Conservation (phyloP, 2,888 invertebrate genomes). For the Hololepta plana region DNA sequence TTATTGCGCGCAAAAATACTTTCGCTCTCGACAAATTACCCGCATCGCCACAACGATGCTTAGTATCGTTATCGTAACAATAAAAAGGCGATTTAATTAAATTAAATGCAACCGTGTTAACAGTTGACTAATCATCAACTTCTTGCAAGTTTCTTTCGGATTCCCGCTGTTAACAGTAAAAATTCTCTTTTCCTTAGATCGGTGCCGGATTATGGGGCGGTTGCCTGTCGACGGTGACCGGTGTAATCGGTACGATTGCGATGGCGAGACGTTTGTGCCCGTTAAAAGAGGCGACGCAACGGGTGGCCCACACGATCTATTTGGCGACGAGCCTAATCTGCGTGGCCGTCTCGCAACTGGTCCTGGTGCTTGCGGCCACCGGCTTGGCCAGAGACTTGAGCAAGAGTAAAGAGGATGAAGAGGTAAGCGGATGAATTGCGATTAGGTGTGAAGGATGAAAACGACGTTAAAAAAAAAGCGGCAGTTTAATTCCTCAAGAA, state of each 20-base stretch:
- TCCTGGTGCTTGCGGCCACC: constrained; percentile 39
- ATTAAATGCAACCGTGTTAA: too few relatives aligned
- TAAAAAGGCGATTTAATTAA: too few relatives aligned
- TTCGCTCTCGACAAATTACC: too few relatives aligned
- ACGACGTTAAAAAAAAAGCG: too few relatives aligned
- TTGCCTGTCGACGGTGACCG: constrained; percentile 40
- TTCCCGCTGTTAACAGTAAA: constrained; percentile 2
- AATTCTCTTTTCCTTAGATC: constrained; percentile 16
- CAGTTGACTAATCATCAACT: too few relatives aligned
- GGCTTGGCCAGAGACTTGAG: constrained; percentile 41
- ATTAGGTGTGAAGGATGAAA: neutral
- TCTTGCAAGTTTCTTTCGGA: constrained; percentile 1
- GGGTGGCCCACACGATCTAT: constrained; percentile 41
- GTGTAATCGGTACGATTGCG: constrained; percentile 41
- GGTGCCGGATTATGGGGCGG: constrained; percentile 54
- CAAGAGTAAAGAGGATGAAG: constrained; percentile 12
- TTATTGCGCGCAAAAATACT: too few relatives aligned
- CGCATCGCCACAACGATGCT: too few relatives aligned
- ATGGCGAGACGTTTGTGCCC: constrained; percentile 37
- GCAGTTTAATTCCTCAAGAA: too few relatives aligned
- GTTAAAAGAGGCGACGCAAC: constrained; percentile 27
- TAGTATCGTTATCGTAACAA: too few relatives aligned
- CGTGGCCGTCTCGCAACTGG: constrained; percentile 39
- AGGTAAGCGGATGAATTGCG: constrained; percentile 9
- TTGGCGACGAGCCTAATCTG: constrained; percentile 42